Base-by-base conservation (phyloP, 2,113 vertebrate genomes). In the Sylvietta virens region DNA sequence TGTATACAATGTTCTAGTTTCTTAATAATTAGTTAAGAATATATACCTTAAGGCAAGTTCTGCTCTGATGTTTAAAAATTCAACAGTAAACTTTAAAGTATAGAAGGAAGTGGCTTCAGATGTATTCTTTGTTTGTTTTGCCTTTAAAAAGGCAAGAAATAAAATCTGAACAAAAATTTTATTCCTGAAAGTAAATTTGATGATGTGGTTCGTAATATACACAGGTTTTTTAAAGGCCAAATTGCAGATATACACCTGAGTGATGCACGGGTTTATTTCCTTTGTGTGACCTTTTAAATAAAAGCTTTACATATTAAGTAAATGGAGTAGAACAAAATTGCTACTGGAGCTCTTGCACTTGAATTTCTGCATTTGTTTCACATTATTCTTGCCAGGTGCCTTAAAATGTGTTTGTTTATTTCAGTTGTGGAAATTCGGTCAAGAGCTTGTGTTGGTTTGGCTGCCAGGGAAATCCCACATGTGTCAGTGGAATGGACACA, bases 401-500 rank as follows among this genome's bases (percentile, higher is more conserved):
- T 87, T 79, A 33, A 18, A 30, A 6, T 24, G 24, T 22, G 3
- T 72, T 40, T 71, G 31, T 70, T 84, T 51, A 44, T 27, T 72
- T 79, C 28, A 17, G 18, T 50, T 42, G 12, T 30, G 45, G n/a
- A 50, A 85, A 35, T 78, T 74, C 0, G 7, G 0, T 64, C 1
- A 45, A 48, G 22, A 74, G 6, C 23, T 76, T 39, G 7, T 35
- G 30, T 48, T 77, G 51, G n/a, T 67, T 76, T 79, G 44, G 7
- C 53, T 83, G 54, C 12, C 26, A 35, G 50, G 47, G 40, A 67
- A 76, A 27, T 60, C 12, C 40, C 1, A 0, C 0, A 0, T 48
- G 33, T 4, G 0, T 48, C 47, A 64, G 56, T 42, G 65, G 77
- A 67, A 58, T 20, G 56, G 27, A 35, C 60, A 66, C 16, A 26